Evolutionary conservation across 2,797 vertebrate genomes (phyloP).

Genomic region (Carapus acus): DNA sequence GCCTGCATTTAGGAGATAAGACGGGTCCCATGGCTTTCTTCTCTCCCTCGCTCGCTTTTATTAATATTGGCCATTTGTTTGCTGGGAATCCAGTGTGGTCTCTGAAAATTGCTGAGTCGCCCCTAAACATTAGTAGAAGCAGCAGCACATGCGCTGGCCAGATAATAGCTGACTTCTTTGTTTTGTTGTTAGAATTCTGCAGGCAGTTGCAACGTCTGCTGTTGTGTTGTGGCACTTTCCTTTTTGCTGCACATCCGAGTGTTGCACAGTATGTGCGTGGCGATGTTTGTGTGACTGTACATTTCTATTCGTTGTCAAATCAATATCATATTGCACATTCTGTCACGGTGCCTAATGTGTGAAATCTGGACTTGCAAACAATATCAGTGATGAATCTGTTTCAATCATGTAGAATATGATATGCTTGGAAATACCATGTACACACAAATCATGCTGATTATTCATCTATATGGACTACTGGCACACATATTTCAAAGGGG

Average conservation of each 20-base stretch:
- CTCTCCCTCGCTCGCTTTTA: conserved; percentile 34
- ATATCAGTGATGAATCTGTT: conserved; percentile 32
- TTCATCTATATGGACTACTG: too few relatives aligned
- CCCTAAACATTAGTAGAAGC: conserved; percentile 44
- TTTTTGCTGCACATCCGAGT: conserved; percentile 32
- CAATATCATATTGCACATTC: conserved; percentile 14
- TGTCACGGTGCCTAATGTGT: conserved; percentile 24
- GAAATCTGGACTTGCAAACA: conserved; percentile 39
- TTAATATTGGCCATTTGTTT: conserved; percentile 52
- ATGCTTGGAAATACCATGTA: conserved; percentile 31
- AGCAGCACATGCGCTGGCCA: conserved; percentile 39
- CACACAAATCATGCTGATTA: too few relatives aligned
- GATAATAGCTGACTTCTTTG: conserved; percentile 48
- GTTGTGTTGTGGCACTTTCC: too few relatives aligned
- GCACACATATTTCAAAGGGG: too few relatives aligned
- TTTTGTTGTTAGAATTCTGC: conserved; percentile 37
- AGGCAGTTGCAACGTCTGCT: conserved; percentile 40
- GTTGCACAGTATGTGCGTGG: not conserved
- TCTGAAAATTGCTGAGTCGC: conserved; percentile 45
- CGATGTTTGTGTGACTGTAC: conserved; percentile 1
- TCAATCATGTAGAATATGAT: conserved; percentile 38
- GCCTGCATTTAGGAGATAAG: conserved; percentile 12
- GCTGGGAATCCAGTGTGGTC: conserved; percentile 34
- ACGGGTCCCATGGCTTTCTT: conserved; percentile 13
- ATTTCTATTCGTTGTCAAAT: conserved; percentile 14